phyloP scores from a whole-genome alignment of 2,113 vertebrate species.

The Theristicus caerulescens region DNA sequence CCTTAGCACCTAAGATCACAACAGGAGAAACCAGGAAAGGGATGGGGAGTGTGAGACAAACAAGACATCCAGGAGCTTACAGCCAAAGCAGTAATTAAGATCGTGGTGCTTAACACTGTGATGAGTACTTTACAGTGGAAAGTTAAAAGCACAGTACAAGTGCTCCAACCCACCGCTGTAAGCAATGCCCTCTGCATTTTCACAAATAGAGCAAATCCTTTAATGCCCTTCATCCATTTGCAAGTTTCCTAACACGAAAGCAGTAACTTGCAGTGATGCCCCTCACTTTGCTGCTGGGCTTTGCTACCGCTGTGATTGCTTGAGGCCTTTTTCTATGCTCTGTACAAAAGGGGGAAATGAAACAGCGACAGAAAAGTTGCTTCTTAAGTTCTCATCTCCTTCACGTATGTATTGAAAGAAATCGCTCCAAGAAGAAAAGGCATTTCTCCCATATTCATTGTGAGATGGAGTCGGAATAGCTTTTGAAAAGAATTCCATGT shows the following conservation, averaged over 20 bases:
- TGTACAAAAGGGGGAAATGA: not conserved
- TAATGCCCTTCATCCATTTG: not conserved
- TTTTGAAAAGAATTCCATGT: not conserved
- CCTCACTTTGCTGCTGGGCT: not conserved
- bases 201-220: not conserved
- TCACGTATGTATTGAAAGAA: not conserved
- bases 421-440: not conserved
- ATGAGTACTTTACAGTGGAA: not conserved
- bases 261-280: not conserved
- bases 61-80: not conserved
- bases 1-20: not conserved
- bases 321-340: not conserved
- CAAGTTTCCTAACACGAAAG: not conserved
- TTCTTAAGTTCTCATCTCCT: not conserved
- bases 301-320: not conserved
- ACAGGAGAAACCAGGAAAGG: not conserved
- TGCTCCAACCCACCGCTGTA: not conserved
- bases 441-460: not conserved
- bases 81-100: not conserved
- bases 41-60: not conserved
- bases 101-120: accelerated
- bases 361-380: not conserved
- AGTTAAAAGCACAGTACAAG: not conserved
- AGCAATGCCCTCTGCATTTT: not conserved
- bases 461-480: not conserved